Base-by-base conservation (phyloP, 2,888 invertebrate species). In the Flexamia atlantica region DNA sequence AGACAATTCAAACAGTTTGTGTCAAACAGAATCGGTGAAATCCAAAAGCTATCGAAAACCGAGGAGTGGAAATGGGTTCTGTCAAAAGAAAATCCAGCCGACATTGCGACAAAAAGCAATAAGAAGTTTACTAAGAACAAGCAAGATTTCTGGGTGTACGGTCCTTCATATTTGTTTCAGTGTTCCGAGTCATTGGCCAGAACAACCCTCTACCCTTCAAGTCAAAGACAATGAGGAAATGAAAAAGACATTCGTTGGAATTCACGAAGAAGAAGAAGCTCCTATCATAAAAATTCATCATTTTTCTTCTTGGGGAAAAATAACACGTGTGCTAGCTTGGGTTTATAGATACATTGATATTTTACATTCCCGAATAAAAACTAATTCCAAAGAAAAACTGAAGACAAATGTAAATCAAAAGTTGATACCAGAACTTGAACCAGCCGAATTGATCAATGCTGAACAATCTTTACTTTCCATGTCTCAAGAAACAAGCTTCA, bases 271-370 rank as follows among this genome's bases (percentile, higher is more conserved):
- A 20, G 28, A 30, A 1, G 2, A 9, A n/a, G 0, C 42, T 9
- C 14, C 4, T 7, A 5, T 30, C 7, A 42, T 40, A n/a, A n/a
- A 72, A 23, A 40, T 72, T n/a, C 1, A 42, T 40, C 36, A 36
- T 9, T 72, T 72, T 40, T 72, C 72, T n/a, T 72, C 72, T 12
- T 72, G 72, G 40, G 72, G 40, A 36, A 72, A 40, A 20, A 4
- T 72, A 20, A 72, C 72, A 2, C 3, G 42, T 28, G 17, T 17
- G 3, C 20, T 72, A 20, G 72, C 28, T 14, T 40, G 72, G 72
- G 42, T 72, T 23, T 17, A 5, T 0, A 72, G 28, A 40, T 72
- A 40, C 23, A 7, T n/a, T 14, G 72, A 72, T 10, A 3, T 5
- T 4, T 10, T 72, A n/a, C 7, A 40, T n/a, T 10, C 1, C 2